Conservation (phyloP, 2,797 vertebrate genomes). For the Lagocephalus sceleratus region DNA sequence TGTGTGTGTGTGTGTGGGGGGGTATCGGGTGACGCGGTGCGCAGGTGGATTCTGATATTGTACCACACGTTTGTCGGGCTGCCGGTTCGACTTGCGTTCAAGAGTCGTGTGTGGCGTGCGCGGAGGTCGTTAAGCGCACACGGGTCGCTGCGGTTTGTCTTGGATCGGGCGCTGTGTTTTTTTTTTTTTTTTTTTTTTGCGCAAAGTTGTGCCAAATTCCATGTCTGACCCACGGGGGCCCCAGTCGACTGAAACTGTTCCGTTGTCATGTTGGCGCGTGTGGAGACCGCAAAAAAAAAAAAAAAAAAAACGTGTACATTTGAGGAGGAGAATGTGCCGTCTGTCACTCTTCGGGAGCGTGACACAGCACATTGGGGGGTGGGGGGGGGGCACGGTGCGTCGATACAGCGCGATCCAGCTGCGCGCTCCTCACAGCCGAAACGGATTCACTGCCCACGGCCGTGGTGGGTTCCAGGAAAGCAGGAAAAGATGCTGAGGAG, state of each 20-base stretch:
- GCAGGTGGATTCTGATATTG: neutral
- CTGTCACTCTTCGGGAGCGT: slow-evolving; percentile 34
- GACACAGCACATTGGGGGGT: slow-evolving; percentile 48
- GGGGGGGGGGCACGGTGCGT: slow-evolving; percentile 23
- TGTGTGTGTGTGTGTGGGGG: neutral
- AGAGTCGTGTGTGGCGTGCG: no score
- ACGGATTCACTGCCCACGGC: slow-evolving; percentile 27
- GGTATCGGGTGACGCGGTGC: no score
- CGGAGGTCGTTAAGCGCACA: no score
- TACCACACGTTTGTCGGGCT: neutral
- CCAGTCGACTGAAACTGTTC: no score
- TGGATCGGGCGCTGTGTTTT: rapidly evolving
- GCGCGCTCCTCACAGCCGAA: slow-evolving; percentile 38
- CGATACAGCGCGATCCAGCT: slow-evolving; percentile 15
- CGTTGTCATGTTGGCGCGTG: no score
- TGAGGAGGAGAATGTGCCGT: slow-evolving; percentile 7
- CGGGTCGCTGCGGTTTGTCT: neutral
- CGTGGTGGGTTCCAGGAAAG: slow-evolving; percentile 35
- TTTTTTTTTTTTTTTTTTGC: no score
- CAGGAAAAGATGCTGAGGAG: slow-evolving; percentile 41
- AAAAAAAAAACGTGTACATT: neutral
- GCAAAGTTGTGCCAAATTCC: neutral
- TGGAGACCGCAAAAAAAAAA: no score
- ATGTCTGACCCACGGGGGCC: no score
- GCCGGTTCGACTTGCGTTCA: neutral